These are phyloP conservation scores for Channallabes apus DNA, from an alignment of 2,797 vertebrate species.

Conservation along the genomic window DNA sequence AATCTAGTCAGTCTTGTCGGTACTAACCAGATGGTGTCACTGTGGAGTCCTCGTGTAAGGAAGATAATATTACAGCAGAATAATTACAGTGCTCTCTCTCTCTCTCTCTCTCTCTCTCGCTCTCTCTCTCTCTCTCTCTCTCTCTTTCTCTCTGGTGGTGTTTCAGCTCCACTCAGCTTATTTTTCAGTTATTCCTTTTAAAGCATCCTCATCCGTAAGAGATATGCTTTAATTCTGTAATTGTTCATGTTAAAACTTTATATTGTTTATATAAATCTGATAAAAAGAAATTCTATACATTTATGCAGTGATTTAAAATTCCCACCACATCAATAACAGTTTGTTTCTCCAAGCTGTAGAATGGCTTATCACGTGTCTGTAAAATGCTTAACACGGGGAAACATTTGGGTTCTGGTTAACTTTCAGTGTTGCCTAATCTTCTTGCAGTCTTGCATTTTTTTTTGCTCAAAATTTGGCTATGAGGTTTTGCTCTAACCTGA, in stretches of 20 bases:
- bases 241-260: not conserved
- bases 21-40: conserved; percentile 54
- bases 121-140: conserved; percentile 18
- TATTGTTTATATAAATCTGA: not conserved
- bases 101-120: not conserved
- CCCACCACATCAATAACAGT: not conserved
- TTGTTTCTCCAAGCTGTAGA: conserved; percentile 3
- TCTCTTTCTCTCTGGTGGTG: not conserved
- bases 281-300: not conserved
- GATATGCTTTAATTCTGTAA: not conserved
- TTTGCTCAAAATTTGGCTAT: not conserved
- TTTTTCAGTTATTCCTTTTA: not conserved
- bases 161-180: not conserved
- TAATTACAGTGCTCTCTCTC: not conserved
- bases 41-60: conserved; percentile 44
- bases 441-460: conserved; percentile 17
- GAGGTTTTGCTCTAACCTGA: not conserved
- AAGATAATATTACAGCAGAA: not conserved
- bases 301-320: not conserved
- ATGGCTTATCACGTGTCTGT: not conserved
- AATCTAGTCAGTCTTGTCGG: conserved; percentile 15
- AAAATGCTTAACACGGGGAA: conserved; percentile 30
- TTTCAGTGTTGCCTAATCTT: conserved; percentile 19
- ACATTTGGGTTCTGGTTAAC: conserved; percentile 27
- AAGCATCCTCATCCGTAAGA: not conserved